Conservation (phyloP, 1,140 invertebrate genomes). For the Aporrectodea caliginosa region DNA sequence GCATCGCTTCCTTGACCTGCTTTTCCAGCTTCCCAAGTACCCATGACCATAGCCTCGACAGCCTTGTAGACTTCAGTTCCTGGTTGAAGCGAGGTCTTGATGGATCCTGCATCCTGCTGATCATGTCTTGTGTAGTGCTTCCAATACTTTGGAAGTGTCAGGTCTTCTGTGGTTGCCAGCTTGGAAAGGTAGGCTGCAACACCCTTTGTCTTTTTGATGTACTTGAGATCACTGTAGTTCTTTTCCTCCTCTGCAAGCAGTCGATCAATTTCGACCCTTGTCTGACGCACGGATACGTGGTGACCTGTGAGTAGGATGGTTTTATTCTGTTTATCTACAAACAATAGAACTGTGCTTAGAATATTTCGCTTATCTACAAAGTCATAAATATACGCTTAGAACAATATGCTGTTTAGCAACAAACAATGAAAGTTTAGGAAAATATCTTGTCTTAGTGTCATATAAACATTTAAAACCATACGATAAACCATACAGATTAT, state of each 20-base stretch:
- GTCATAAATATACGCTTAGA: too few species aligned
- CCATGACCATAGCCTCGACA: neutral
- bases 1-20: constrained; percentile 13
- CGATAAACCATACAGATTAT: too few species aligned
- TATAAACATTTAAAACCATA: too few species aligned
- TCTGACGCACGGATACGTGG: too few species aligned
- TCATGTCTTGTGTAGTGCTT: neutral
- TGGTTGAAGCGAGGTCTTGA: neutral
- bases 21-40: constrained; percentile 10
- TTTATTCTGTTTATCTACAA: too few species aligned
- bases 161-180: neutral
- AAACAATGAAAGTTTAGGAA: too few species aligned
- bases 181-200: neutral
- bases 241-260: neutral
- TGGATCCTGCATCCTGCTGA: neutral
- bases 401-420: too few species aligned
- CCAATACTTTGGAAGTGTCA: neutral
- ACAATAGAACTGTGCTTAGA: too few species aligned
- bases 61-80: neutral
- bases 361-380: too few species aligned
- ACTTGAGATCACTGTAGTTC: neutral
- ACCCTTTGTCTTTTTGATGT: constrained; percentile 10
- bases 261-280: neutral
- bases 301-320: too few species aligned
- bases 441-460: too few species aligned